These are phyloP conservation scores for Cosmorhoe ocellata DNA, from an alignment of 2,888 invertebrate species.

Conservation along the genomic window DNA sequence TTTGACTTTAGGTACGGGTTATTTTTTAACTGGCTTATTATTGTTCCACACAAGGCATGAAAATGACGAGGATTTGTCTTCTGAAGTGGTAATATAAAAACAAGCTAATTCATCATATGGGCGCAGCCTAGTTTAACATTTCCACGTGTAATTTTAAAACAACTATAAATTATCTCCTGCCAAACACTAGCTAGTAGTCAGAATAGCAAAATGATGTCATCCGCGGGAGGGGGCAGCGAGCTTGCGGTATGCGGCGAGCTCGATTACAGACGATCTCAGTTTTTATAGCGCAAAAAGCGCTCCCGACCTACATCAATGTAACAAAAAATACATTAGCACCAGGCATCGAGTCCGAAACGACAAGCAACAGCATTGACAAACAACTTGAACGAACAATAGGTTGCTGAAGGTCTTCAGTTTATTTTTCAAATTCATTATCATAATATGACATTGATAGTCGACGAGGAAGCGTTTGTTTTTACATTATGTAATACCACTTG, in stretches of 20 bases:
- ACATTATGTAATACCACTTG: slow-evolving; percentile 33
- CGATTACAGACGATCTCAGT: slow-evolving; percentile 50
- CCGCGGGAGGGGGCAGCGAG: slow-evolving; percentile 18
- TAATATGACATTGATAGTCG: slow-evolving; percentile 44
- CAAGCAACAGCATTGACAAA: slow-evolving; percentile 41
- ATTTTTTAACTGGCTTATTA: slow-evolving; percentile 25
- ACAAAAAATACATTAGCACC: slow-evolving; percentile 54
- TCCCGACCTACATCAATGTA: slow-evolving; percentile 75
- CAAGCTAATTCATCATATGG: neutral
- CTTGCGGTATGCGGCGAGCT: slow-evolving; percentile 36
- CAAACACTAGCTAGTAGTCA: slow-evolving; percentile 23
- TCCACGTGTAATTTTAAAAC: slow-evolving; percentile 14
- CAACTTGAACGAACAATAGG: slow-evolving; percentile 40
- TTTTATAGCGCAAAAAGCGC: slow-evolving; percentile 60
- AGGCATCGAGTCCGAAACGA: slow-evolving; percentile 40
- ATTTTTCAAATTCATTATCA: slow-evolving; percentile 49
- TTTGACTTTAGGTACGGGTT: slow-evolving; percentile 28
- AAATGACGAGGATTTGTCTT: neutral
- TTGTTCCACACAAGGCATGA: neutral
- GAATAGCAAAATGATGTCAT: slow-evolving; percentile 53
- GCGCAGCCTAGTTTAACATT: slow-evolving; percentile 5
- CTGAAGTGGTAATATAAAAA: neutral
- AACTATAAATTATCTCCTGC: slow-evolving; percentile 21
- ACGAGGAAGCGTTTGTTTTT: slow-evolving; percentile 41
- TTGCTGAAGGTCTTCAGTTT: slow-evolving; percentile 41